Percentiles rank a stretch among this genome's conserved stretches.
phyloP scores from a whole-genome alignment of 2,888 invertebrate genomes.

The Eumerus sabulonum region DNA sequence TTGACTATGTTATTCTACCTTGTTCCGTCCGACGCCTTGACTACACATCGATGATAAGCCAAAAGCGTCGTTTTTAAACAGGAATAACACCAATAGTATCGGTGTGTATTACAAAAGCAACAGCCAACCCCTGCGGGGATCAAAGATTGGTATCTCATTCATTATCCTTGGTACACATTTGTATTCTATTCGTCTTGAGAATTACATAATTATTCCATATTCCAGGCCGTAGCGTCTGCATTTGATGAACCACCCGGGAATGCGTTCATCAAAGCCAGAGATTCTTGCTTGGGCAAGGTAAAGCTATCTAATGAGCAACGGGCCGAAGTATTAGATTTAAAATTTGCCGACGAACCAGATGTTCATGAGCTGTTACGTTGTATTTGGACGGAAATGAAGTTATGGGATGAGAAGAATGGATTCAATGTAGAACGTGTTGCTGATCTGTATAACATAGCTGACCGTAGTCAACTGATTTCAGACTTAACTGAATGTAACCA shows the following conservation, averaged over 20 bases:
- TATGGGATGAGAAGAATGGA: conserved; percentile 70
- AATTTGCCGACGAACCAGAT: conserved; percentile 70
- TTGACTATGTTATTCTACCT: no score
- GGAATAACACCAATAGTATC: no score
- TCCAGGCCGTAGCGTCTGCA: not conserved
- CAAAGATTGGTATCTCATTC: no score
- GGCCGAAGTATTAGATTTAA: conserved; percentile 51
- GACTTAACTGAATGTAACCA: conserved; percentile 70
- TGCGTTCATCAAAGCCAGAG: conserved; percentile 63
- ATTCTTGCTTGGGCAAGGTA: conserved; percentile 43
- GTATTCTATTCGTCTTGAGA: not conserved
- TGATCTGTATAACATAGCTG: conserved; percentile 69
- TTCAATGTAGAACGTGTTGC: conserved; percentile 70
- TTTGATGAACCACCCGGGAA: conserved; percentile 32
- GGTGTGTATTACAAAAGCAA: no score
- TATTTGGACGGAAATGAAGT: conserved; percentile 66
- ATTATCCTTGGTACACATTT: no score
- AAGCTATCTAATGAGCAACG: conserved; percentile 38
- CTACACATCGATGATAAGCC: no score
- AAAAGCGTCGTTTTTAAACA: no score
- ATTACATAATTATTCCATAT: not conserved
- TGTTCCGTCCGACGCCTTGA: no score
- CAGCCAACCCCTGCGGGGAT: no score
- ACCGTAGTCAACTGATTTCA: conserved; percentile 69
- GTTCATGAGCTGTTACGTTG: conserved; percentile 70